Evolutionary conservation across 1,140 invertebrate genomes (phyloP).

Genomic region (Monochamus saltuarius): DNA sequence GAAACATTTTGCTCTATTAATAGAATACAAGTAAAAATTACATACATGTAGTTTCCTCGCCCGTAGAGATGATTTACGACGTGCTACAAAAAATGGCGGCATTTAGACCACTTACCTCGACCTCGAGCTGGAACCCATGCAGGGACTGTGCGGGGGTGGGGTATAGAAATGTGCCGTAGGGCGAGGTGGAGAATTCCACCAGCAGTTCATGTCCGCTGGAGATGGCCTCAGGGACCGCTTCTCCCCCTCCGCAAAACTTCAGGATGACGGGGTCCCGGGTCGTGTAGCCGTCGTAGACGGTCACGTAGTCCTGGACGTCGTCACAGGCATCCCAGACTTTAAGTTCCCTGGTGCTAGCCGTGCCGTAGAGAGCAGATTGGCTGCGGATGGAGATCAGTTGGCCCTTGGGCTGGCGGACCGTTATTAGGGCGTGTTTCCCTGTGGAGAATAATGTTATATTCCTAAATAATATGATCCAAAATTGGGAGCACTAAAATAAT

Average conservation of each 20-base stretch:
- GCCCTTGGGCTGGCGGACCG: conserved; percentile 78
- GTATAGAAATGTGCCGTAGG: conserved; percentile 82
- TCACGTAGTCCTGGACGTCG: conserved; percentile 84
- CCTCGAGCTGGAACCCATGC: conserved; percentile 85
- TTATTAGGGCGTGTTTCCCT: conserved; percentile 77
- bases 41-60: too few species aligned
- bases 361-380: conserved; percentile 60
- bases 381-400: conserved; percentile 79
- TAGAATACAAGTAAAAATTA: too few species aligned
- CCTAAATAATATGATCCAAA: too few species aligned
- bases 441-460: conserved; percentile 6
- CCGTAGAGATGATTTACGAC: too few species aligned
- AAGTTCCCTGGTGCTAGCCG: conserved; percentile 47
- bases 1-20: too few species aligned
- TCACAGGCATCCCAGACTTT: conserved; percentile 81
- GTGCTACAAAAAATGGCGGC: too few species aligned
- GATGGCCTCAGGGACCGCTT: conserved; percentile 75
- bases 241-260: conserved; percentile 86
- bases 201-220: conserved; percentile 83
- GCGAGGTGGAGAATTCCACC: conserved; percentile 87
- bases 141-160: conserved; percentile 73
- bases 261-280: conserved; percentile 83
- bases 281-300: conserved; percentile 85
- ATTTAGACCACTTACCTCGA: conserved; percentile 63
- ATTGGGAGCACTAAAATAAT: too few species aligned